Percentiles rank a stretch among this genome's conserved stretches.
These are phyloP conservation scores for Xenus cinereus DNA, from an alignment of 2,113 vertebrate genomes.

Conservation along the genomic window DNA sequence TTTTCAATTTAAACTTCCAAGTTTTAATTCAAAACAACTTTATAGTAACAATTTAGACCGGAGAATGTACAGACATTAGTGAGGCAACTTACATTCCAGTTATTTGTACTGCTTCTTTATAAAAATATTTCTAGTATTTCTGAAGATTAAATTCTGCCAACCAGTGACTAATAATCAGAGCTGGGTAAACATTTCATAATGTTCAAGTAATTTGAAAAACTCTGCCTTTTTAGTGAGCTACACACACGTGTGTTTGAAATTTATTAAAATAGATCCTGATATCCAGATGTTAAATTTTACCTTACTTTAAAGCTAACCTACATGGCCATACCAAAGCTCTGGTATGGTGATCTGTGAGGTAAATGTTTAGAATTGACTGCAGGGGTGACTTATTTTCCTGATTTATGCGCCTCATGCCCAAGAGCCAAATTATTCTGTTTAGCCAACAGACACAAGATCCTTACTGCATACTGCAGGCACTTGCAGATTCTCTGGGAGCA, in stretches of 20 bases:
- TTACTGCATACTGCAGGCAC: background rate
- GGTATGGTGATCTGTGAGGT: background rate
- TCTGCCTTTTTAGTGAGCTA: background rate
- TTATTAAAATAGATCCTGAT: background rate
- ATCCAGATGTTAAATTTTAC: background rate
- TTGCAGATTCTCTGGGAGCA: background rate
- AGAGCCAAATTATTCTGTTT: background rate
- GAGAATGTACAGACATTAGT: background rate
- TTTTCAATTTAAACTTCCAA: conserved; percentile 35
- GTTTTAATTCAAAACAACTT: conserved; percentile 54
- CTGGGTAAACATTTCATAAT: background rate
- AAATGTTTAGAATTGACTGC: background rate
- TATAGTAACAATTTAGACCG: background rate
- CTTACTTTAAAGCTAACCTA: background rate
- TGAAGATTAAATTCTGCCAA: conserved; percentile 18
- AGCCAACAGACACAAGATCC: background rate
- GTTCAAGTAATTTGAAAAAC: background rate
- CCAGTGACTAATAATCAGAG: background rate
- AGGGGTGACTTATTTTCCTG: background rate
- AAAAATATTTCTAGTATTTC: background rate
- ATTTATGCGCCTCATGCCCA: background rate
- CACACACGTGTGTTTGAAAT: background rate
- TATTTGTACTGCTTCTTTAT: background rate
- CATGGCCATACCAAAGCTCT: background rate
- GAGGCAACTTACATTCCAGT: background rate